phyloP scores from a whole-genome alignment of 2,113 vertebrate genomes.

The Crypturellus undulatus region DNA sequence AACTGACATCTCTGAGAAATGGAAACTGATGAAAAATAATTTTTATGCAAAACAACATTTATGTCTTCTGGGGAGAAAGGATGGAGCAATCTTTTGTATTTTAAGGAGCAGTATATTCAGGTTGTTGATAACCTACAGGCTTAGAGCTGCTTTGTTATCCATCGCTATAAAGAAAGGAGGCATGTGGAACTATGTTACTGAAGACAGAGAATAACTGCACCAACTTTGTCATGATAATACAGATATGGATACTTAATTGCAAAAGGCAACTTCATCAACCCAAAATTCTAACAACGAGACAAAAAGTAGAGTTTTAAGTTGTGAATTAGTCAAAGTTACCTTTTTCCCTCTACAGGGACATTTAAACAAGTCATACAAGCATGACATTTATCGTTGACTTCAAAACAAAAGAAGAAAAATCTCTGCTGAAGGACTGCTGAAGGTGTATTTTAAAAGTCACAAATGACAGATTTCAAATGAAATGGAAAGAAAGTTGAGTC shows the following conservation, averaged over 20 bases:
- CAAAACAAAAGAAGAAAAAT: not conserved
- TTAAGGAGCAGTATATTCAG: not conserved
- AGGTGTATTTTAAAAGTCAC: not conserved
- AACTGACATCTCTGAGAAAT: not conserved
- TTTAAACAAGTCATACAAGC: not conserved
- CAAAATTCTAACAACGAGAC: not conserved
- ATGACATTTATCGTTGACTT: not conserved
- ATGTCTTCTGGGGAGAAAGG: not conserved
- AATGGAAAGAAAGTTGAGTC: not conserved
- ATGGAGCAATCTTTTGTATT: not conserved
- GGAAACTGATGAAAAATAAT: rapidly evolving
- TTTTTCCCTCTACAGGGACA: not conserved
- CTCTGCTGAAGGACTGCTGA: not conserved
- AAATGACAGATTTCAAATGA: not conserved
- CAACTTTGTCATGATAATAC: not conserved
- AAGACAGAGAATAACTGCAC: not conserved
- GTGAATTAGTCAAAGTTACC: not conserved
- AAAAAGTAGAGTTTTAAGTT: not conserved
- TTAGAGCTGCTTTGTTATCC: not conserved
- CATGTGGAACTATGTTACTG: not conserved
- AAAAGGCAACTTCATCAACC: not conserved
- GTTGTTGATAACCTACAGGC: not conserved
- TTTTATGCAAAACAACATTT: not conserved
- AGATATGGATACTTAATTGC: not conserved
- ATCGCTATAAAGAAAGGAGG: not conserved